These are phyloP conservation scores for Pheucticus melanocephalus DNA, from an alignment of 2,113 vertebrate species.

Conservation along the genomic window DNA sequence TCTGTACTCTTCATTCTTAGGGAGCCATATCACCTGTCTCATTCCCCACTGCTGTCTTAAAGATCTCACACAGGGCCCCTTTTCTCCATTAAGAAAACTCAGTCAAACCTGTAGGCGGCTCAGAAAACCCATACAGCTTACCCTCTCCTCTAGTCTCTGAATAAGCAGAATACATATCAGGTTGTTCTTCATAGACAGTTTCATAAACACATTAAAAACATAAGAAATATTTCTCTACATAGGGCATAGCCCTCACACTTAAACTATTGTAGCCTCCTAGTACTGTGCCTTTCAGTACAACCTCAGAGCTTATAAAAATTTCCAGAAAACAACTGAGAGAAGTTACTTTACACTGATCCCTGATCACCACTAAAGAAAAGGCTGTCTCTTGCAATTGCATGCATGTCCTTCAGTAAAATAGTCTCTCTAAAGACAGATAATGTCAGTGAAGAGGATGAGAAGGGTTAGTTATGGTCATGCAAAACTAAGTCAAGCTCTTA, in stretches of 20 bases:
- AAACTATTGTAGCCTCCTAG: neutral
- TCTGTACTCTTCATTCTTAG: neutral
- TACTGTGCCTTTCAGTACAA: neutral
- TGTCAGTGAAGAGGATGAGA: neutral
- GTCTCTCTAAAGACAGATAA: neutral
- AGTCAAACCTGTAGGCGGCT: neutral
- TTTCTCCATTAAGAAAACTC: neutral
- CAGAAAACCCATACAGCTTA: neutral
- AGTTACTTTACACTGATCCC: neutral
- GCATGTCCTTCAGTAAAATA: neutral
- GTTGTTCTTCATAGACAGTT: neutral
- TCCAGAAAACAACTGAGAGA: neutral
- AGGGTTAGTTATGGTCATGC: neutral
- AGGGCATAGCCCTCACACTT: neutral
- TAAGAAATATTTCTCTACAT: neutral
- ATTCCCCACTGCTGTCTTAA: neutral
- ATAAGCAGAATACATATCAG: neutral
- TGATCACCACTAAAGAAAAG: neutral
- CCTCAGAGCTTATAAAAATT: neutral
- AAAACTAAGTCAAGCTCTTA: neutral
- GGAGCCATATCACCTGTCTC: neutral
- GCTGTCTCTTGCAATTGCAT: neutral
- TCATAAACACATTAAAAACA: neutral
- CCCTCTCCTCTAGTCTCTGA: neutral
- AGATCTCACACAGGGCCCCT: neutral